A percentile compares a stretch with the other conserved stretches of the same genome.
Conservation (phyloP, 2,797 vertebrate species). For the Pseudomugil gertrudae region DNA sequence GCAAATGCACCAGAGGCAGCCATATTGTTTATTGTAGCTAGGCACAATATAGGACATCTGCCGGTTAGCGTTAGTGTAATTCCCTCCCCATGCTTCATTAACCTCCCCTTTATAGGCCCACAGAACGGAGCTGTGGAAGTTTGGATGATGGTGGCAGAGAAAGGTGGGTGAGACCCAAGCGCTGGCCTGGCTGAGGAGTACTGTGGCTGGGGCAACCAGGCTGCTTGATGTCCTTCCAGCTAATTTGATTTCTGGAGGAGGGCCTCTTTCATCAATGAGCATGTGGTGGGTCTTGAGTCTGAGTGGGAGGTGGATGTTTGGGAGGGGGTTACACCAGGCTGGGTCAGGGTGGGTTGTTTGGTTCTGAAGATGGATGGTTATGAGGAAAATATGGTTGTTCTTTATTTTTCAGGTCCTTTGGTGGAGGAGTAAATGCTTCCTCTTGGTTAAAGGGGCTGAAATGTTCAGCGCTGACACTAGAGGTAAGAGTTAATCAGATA, state of each 20-base stretch:
- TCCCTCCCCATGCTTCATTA: slow-evolving; percentile 91
- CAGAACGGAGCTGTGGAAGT: slow-evolving; percentile 83
- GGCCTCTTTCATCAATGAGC: slow-evolving; percentile 86
- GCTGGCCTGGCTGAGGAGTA: slow-evolving; percentile 60
- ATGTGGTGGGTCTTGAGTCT: slow-evolving; percentile 85
- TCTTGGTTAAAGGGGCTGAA: background rate
- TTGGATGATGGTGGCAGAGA: slow-evolving; percentile 54
- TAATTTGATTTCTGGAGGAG: slow-evolving; percentile 89
- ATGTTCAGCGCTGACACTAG: background rate
- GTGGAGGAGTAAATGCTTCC: slow-evolving; percentile 10
- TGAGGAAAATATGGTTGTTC: slow-evolving; percentile 20
- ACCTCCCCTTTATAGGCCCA: slow-evolving; percentile 86
- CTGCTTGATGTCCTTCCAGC: slow-evolving; percentile 93
- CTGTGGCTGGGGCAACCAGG: slow-evolving; percentile 64
- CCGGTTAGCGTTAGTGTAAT: slow-evolving; percentile 86
- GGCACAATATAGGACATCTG: slow-evolving; percentile 87
- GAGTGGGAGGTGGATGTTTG: slow-evolving; percentile 67
- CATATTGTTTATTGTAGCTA: slow-evolving; percentile 86
- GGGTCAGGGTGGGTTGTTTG: slow-evolving; percentile 40
- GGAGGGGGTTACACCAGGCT: slow-evolving; percentile 51
- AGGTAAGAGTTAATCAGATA: slow-evolving; percentile 7
- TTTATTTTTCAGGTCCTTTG: slow-evolving; percentile 15
- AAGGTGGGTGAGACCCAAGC: slow-evolving; percentile 70
- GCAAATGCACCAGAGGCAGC: slow-evolving; percentile 82
- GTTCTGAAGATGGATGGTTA: slow-evolving; percentile 26